Evolutionary conservation across 2,113 vertebrate species (phyloP).

Genomic region (Zosterops borbonicus): DNA sequence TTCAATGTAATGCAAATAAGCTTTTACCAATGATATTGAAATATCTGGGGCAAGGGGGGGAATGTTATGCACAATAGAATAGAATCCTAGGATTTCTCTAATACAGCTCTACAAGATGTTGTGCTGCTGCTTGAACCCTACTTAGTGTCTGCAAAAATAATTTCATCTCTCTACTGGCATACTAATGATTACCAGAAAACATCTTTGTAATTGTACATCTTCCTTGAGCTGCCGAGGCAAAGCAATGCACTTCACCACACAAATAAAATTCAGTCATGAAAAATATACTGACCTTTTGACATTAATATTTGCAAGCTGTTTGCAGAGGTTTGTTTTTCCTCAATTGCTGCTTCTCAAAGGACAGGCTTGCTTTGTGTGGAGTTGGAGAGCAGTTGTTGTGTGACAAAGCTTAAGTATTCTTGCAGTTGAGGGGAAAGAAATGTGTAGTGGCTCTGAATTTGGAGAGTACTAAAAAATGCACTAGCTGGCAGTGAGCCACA

Average conservation of each 20-base stretch:
- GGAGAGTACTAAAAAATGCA: not conserved
- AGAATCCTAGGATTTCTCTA: not conserved
- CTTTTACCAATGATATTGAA: not conserved
- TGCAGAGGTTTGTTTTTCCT: not conserved
- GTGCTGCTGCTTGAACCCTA: not conserved
- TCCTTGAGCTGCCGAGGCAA: not conserved
- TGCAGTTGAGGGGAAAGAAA: conserved; percentile 7
- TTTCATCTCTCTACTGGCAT: not conserved
- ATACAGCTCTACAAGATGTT: not conserved
- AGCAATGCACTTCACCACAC: not conserved
- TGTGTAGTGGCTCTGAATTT: not conserved
- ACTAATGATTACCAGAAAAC: not conserved
- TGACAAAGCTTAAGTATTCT: not conserved
- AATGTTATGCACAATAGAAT: not conserved
- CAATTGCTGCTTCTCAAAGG: not conserved
- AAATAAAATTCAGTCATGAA: not conserved
- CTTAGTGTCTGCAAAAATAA: not conserved
- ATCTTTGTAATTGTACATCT: not conserved
- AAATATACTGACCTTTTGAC: not conserved
- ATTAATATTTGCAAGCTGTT: not conserved
- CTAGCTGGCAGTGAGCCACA: not conserved
- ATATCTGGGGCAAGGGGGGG: not conserved
- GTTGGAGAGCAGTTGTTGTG: not conserved
- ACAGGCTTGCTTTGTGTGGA: not conserved
- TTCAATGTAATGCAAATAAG: not conserved